Percentiles rank a stretch among this genome's conserved stretches.
These are phyloP conservation scores for Thermophis baileyi DNA, from an alignment of 2,113 vertebrate species.

Conservation along the genomic window DNA sequence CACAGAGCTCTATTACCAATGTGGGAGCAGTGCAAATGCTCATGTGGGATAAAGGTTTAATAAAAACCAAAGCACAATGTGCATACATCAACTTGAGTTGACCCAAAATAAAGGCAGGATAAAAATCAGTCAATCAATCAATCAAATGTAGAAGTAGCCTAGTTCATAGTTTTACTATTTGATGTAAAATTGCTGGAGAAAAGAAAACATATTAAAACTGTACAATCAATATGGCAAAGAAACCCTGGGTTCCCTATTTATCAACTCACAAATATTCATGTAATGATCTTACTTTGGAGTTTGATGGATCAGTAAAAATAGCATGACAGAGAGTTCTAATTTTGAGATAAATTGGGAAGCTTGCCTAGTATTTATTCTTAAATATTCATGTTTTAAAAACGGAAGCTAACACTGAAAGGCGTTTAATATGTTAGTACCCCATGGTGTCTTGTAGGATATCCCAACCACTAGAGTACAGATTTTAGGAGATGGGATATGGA, in stretches of 20 bases:
- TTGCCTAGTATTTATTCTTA: not conserved
- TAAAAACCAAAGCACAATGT: not conserved
- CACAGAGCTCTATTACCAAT: not conserved
- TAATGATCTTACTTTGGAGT: not conserved
- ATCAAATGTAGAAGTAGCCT: not conserved
- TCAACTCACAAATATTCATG: not conserved
- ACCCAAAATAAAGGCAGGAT: not conserved
- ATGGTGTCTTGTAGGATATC: not conserved
- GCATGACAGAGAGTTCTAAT: not conserved
- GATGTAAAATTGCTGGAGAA: not conserved
- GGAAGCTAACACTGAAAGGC: not conserved
- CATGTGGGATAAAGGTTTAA: not conserved
- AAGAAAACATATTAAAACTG: not conserved
- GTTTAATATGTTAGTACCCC: not conserved
- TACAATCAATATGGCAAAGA: not conserved
- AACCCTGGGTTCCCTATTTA: not conserved
- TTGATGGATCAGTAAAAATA: not conserved
- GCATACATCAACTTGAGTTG: not conserved
- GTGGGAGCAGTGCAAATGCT: not conserved
- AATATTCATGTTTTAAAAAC: not conserved
- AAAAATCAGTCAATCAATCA: not conserved
- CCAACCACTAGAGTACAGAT: not conserved
- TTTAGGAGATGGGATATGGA: not conserved
- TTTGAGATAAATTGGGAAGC: not conserved
- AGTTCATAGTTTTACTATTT: not conserved